A percentile compares a stretch with the other conserved stretches of the same genome.
Evolutionary conservation across 2,888 invertebrate genomes (phyloP).

Genomic region (Scrobipalpa atriplicella): DNA sequence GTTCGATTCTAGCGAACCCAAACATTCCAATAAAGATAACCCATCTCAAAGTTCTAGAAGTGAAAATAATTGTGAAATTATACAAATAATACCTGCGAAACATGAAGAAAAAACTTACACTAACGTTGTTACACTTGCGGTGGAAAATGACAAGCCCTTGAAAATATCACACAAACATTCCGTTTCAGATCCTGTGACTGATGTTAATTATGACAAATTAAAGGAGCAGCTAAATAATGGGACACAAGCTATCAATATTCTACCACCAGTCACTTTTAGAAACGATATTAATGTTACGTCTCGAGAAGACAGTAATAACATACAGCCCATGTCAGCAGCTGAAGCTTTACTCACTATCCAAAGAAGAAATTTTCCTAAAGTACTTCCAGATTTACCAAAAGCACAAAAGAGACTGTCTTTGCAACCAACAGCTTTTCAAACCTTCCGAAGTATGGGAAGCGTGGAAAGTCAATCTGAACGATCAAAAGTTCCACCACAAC

Average conservation of each 20-base stretch:
- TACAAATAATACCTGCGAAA: slow-evolving; percentile 36
- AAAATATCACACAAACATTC: slow-evolving; percentile 86
- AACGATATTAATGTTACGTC: slow-evolving; percentile 90
- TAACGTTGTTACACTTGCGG: slow-evolving; percentile 66
- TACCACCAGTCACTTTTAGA: slow-evolving; percentile 74
- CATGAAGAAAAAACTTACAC: slow-evolving; percentile 58
- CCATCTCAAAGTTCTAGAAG: slow-evolving; percentile 72
- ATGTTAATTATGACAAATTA: slow-evolving; percentile 74
- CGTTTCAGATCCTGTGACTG: slow-evolving; percentile 86
- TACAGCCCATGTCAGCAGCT: slow-evolving; percentile 82
- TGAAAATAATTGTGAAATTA: slow-evolving; percentile 57
- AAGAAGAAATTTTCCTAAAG: slow-evolving; percentile 92
- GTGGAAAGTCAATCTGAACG: slow-evolving; percentile 61
- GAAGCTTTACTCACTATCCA: slow-evolving; percentile 89
- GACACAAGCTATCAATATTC: slow-evolving; percentile 56
- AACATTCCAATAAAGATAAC: slow-evolving; percentile 59
- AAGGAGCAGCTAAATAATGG: slow-evolving; percentile 58
- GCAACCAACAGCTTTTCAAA: slow-evolving; percentile 80
- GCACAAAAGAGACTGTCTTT: slow-evolving; percentile 85
- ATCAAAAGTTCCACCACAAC: slow-evolving; percentile 84
- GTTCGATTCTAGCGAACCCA: slow-evolving; percentile 70
- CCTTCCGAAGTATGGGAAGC: slow-evolving; percentile 59
- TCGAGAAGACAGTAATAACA: slow-evolving; percentile 78
- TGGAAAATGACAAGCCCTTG: slow-evolving; percentile 60
- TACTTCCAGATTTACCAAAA: slow-evolving; percentile 89